A percentile compares a stretch with the other conserved stretches of the same genome.
phyloP scores from a whole-genome alignment of 30 jellyfish, hydroid and myxozoan species.

The Morbakka virulenta region DNA sequence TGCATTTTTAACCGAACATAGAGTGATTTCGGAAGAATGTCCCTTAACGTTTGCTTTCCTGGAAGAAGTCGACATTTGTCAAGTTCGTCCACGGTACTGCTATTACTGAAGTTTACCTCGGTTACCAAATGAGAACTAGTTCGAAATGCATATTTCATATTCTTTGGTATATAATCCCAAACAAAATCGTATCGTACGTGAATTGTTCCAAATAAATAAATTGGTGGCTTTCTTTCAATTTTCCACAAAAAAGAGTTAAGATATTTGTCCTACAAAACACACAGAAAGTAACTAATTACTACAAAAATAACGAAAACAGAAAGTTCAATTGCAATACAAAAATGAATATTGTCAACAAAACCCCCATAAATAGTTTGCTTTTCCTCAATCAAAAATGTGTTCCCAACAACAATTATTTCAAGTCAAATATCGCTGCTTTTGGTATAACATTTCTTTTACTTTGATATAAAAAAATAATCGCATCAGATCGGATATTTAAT shows the following conservation, averaged over 20 bases:
- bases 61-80: constrained; percentile 69
- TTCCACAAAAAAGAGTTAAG: constrained; percentile 72
- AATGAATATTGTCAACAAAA: no score
- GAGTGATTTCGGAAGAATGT: constrained; percentile 44
- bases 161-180: constrained; percentile 72
- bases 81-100: constrained; percentile 46
- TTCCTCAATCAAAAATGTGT: no score
- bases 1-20: constrained; percentile 51
- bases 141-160: constrained; percentile 62
- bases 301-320: not conserved
- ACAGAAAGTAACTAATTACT: not conserved
- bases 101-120: constrained; percentile 60
- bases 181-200: constrained; percentile 73
- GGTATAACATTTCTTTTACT: no score
- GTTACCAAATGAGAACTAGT: constrained; percentile 57
- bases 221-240: constrained; percentile 60
- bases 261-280: constrained; percentile 55
- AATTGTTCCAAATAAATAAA: constrained; percentile 77
- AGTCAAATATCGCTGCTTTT: no score
- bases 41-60: constrained; percentile 55
- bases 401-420: no score
- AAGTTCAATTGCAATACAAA: no score
- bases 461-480: no score
- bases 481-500: no score
- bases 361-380: no score